Evolutionary conservation across 1,140 invertebrate genomes (phyloP).

Genomic region (Drosophila pectinifera): DNA sequence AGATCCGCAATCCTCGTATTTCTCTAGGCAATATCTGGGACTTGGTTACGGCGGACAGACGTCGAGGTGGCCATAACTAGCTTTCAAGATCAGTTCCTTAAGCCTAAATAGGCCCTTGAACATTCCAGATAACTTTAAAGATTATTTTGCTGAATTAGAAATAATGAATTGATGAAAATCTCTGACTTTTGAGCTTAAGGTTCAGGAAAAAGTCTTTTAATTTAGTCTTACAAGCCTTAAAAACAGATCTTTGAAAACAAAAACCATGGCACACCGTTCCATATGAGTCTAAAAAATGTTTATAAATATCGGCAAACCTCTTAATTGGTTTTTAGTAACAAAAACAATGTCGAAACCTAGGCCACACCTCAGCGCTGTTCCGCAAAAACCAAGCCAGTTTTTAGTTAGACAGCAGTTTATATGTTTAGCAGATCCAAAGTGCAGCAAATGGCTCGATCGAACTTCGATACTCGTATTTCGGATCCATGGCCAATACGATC

Average conservation of each 20-base stretch:
- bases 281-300: no score
- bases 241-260: not conserved
- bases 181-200: not conserved
- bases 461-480: constrained; percentile 38
- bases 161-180: not conserved
- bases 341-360: not conserved
- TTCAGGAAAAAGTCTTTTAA: not conserved
- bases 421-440: constrained; percentile 73
- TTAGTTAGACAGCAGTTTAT: constrained; percentile 55
- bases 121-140: not conserved
- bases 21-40: constrained; percentile 25
- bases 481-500: constrained; percentile 62
- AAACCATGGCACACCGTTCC: no score
- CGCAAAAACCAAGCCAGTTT: constrained; percentile 30
- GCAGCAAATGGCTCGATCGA: constrained; percentile 60
- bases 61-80: not conserved
- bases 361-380: constrained; percentile 7
- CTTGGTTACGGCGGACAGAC: constrained; percentile 19
- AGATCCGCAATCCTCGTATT: constrained; percentile 18
- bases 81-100: constrained; percentile 14
- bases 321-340: not conserved
- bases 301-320: not conserved
- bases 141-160: not conserved
- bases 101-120: not conserved
- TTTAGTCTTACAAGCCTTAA: not conserved